Base-by-base conservation (phyloP, 2,888 invertebrate species). In the Spisula solida region DNA sequence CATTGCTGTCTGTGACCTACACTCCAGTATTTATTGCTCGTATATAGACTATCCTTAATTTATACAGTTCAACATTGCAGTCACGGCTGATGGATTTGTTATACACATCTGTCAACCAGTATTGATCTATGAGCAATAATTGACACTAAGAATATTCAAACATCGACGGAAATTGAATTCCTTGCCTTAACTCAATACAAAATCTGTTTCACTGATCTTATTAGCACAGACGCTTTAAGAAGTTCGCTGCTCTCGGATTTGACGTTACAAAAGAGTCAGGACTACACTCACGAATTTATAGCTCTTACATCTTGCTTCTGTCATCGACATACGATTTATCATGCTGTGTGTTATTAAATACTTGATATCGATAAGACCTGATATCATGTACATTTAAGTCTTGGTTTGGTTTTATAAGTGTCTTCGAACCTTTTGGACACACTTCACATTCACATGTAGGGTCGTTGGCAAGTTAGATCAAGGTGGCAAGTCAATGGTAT, bases 81-180 rank as follows among this genome's bases (percentile, higher is more conserved):
- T 75, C 70, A 56, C 6, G 10, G 10, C 31, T 31, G 10, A 70
- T 8, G 6, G 70, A 31, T 70, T 70, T 70, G 70, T 70, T 70
- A 29, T 70, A 70, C 12, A 31, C 29, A 5, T 31, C 70, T 70
- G 70, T 70, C 75, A 75, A 31, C 75, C 14, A 14, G 34, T 75
- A 75, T 75, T 75, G 75, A 70, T 70, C 70, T 14, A 29, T 5
- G 70, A 75, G 5, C 75, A 34, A 31, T 75, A 34, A 34, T 75
- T 31, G 34, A 75, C 75, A 34, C 75, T 34, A 31, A 34, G 34
- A 75, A 31, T 75, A 75, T 34, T 75, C 75, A 34, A 75, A 75
- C 75, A 34, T 75, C 75, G 29, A 75, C 29, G 75, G 75, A 75
- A 70, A 75, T 75, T 75, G 18, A 75, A 75, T 75, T 75, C 14